Conservation (phyloP, 2,113 vertebrate genomes). For the Callionymus lyra region DNA sequence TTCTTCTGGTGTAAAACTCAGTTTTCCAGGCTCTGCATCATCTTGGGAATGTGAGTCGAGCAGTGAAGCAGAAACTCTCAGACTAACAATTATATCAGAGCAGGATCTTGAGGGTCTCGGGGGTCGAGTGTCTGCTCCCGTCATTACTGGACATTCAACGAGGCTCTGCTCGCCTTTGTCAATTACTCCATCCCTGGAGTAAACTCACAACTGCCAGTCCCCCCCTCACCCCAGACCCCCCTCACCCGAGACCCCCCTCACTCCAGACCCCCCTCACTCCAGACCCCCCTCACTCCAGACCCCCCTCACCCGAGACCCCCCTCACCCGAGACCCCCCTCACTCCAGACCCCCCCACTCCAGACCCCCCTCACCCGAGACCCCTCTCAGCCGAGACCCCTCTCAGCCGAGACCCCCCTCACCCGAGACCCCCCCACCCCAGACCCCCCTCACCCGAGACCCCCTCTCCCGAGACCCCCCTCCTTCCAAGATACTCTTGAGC, state of each 20-base stretch:
- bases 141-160: conserved; percentile 77
- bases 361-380: conserved; percentile 27
- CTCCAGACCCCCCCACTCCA: conserved; percentile 5
- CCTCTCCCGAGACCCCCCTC: conserved; percentile 15
- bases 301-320: too few relatives aligned
- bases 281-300: too few relatives aligned
- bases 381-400: too few relatives aligned
- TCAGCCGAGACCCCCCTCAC: too few relatives aligned
- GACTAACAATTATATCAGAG: conserved; percentile 85
- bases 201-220: conserved; percentile 69
- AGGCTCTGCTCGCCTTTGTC: conserved; percentile 76
- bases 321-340: too few relatives aligned
- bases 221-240: conserved; percentile 13
- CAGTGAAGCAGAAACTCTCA: conserved; percentile 78
- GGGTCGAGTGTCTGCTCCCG: conserved; percentile 74
- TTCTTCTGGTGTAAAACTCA: too few relatives aligned
- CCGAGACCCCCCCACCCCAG: too few relatives aligned
- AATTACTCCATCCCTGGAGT: conserved; percentile 76
- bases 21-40: conserved; percentile 78
- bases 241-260: conserved; percentile 19
- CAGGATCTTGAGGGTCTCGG: conserved; percentile 74
- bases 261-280: too few relatives aligned
- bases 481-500: too few relatives aligned
- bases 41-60: conserved; percentile 73
- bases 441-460: too few relatives aligned